Evolutionary conservation across 1,140 invertebrate species (phyloP).

Genomic region (Monochamus saltuarius): DNA sequence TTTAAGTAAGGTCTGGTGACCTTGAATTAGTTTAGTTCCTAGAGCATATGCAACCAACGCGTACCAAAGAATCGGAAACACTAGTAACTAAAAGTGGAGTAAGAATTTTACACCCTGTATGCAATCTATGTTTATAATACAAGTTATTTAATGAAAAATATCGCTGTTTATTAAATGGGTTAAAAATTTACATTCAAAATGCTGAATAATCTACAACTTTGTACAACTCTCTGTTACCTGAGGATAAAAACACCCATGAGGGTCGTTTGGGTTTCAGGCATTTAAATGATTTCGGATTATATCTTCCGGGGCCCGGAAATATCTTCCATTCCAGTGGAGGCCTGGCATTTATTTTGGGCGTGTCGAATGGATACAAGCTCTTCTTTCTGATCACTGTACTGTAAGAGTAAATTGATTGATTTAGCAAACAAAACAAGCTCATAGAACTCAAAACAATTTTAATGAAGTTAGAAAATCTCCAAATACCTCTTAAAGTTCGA

Average conservation of each 20-base stretch:
- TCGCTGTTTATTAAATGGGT: too few species aligned
- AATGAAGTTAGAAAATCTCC: too few species aligned
- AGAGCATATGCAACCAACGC: too few species aligned
- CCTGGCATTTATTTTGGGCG: conserved; percentile 32
- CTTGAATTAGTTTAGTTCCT: too few species aligned
- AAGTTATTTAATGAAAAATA: too few species aligned
- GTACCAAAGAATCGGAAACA: too few species aligned
- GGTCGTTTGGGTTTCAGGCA: conserved; percentile 32
- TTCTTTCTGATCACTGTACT: conserved; percentile 26
- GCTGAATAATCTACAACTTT: conserved; percentile 30
- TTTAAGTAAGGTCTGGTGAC: too few species aligned
- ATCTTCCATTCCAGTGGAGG: conserved; percentile 37
- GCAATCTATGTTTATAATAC: too few species aligned
- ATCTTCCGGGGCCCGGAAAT: conserved; percentile 41
- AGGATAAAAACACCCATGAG: conserved; percentile 41
- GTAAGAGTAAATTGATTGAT: conserved; percentile 9
- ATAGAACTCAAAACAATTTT: background rate
- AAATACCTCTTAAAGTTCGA: conserved; percentile 11
- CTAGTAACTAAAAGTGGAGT: too few species aligned
- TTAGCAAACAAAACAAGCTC: background rate
- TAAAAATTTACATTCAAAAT: conserved; percentile 6
- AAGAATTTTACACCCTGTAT: too few species aligned
- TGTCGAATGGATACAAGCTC: conserved; percentile 34
- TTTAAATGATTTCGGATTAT: conserved; percentile 30
- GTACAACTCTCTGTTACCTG: conserved; percentile 24